phyloP scores from a whole-genome alignment of 92 coral and sea anemone species.

The Palythoa heliodiscus region DNA sequence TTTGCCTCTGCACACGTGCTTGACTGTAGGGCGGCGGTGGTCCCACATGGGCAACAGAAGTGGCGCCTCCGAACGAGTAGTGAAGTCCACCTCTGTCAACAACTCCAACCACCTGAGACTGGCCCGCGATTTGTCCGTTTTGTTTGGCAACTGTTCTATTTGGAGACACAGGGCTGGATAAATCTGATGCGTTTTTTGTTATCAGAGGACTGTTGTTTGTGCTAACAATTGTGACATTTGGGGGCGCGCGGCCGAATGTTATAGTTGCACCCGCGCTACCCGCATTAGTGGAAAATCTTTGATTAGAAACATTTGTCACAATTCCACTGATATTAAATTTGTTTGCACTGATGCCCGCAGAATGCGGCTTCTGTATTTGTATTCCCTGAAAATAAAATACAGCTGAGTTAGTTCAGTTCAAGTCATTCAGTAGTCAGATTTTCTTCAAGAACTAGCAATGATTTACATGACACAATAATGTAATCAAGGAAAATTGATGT shows the following conservation, averaged over 20 bases:
- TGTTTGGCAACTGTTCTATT: conserved; percentile 9
- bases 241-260: conserved; percentile 84
- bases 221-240: conserved; percentile 65
- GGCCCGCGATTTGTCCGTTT: conserved; percentile 23
- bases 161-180: conserved; percentile 15
- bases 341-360: conserved; percentile 27
- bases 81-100: conserved; percentile 21
- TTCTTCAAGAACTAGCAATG: too few relatives aligned
- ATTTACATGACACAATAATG: too few relatives aligned
- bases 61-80: conserved; percentile 14
- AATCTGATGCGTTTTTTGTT: conserved; percentile 33
- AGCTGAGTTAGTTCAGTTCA: neutral
- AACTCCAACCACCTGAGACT: neutral
- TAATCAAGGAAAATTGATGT: too few relatives aligned
- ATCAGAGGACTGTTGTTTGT: conserved; percentile 63
- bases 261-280: conserved; percentile 82
- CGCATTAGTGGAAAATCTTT: conserved; percentile 80
- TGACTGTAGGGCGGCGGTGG: conserved; percentile 41
- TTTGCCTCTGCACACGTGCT: conserved; percentile 17
- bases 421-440: neutral
- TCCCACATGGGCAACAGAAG: conserved; percentile 3
- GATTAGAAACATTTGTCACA: conserved; percentile 80
- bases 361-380: conserved; percentile 52
- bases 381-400: conserved; percentile 57
- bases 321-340: conserved; percentile 66